A percentile compares a stretch with the other conserved stretches of the same genome.
phyloP scores from a whole-genome alignment of 2,888 invertebrate species.

The Parnassius mnemosyne region DNA sequence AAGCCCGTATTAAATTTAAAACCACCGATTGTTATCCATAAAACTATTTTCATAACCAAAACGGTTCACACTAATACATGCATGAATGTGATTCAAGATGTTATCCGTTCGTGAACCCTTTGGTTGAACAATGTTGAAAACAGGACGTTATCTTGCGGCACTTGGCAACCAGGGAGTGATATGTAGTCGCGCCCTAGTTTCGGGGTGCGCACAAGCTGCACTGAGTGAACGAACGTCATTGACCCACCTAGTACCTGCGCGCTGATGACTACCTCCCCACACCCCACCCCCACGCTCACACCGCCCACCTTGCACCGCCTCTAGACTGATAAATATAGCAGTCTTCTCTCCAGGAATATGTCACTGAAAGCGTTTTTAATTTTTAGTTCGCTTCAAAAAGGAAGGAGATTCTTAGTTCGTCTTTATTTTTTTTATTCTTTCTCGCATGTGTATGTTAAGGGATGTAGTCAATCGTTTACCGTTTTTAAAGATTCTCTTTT shows the following conservation, averaged over 20 bases:
- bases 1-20: too few species aligned
- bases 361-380: slow-evolving; percentile 57
- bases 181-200: slow-evolving; percentile 62
- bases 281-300: slow-evolving; percentile 34
- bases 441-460: too few species aligned
- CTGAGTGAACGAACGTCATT: slow-evolving; percentile 70
- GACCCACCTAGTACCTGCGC: slow-evolving; percentile 69
- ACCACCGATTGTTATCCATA: too few species aligned
- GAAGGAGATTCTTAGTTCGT: too few species aligned
- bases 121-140: slow-evolving; percentile 10
- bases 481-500: too few species aligned
- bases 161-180: slow-evolving; percentile 37
- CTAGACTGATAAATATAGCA: slow-evolving; percentile 60
- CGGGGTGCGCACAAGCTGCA: slow-evolving; percentile 57
- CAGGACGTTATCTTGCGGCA: slow-evolving; percentile 23
- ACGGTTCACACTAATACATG: too few species aligned
- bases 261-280: slow-evolving; percentile 25
- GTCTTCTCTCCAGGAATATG: slow-evolving; percentile 54
- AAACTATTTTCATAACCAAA: too few species aligned
- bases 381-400: too few species aligned
- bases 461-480: too few species aligned
- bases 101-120: slow-evolving; percentile 5
- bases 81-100: not conserved
- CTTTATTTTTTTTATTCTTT: too few species aligned
- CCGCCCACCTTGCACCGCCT: slow-evolving; percentile 26